Percentiles rank a stretch among this genome's conserved stretches.
Conservation (phyloP, 2,113 vertebrate species). For the Holacanthus passer region DNA sequence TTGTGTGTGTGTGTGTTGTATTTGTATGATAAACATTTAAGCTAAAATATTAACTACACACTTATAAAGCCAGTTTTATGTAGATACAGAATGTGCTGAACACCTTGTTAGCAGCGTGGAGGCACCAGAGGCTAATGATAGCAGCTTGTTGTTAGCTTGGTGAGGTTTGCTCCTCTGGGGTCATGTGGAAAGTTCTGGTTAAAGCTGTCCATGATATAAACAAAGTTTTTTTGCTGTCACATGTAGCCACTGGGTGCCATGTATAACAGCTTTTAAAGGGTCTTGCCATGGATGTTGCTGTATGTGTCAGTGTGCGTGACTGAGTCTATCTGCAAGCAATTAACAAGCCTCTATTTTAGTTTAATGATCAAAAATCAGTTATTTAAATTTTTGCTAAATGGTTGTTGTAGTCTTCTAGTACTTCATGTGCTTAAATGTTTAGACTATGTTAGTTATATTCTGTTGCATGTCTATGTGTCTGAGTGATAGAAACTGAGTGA, state of each 20-base stretch:
- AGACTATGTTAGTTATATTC: not conserved
- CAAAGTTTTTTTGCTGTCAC: conserved; percentile 58
- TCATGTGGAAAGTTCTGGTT: conserved; percentile 62
- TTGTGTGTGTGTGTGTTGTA: not conserved
- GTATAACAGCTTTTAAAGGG: conserved; percentile 12
- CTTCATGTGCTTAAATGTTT: conserved; percentile 9
- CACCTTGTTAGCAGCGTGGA: conserved; percentile 8
- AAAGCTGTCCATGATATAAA: conserved; percentile 48
- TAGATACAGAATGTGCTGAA: conserved; percentile 7
- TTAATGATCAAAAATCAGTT: not conserved
- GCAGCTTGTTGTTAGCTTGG: conserved; percentile 15
- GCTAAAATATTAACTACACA: not conserved
- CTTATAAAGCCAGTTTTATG: not conserved
- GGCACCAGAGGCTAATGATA: not conserved
- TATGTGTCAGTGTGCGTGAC: not conserved
- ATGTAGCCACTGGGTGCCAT: conserved; percentile 7
- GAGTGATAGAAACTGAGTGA: not conserved
- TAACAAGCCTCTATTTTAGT: not conserved
- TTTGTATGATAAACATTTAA: not conserved
- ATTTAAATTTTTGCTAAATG: not conserved
- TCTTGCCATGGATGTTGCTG: conserved; percentile 6
- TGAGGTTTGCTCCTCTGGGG: conserved; percentile 1
- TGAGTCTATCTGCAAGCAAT: not conserved
- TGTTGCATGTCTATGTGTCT: not conserved
- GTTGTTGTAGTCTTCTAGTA: not conserved